Conservation (phyloP, 2,888 invertebrate genomes). For the Alentia gelatinosa region DNA sequence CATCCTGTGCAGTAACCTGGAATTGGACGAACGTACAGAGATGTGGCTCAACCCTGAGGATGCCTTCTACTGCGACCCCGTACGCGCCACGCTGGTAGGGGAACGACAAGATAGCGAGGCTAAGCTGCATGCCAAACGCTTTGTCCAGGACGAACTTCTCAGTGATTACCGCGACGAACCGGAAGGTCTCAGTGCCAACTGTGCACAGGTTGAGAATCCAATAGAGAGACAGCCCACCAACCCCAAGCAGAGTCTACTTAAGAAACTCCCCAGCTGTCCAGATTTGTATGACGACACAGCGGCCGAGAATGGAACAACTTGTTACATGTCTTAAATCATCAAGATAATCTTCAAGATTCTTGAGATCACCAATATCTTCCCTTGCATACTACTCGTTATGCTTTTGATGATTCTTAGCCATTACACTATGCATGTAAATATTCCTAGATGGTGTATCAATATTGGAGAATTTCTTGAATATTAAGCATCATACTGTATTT, state of each 20-base stretch:
- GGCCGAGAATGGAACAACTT: conserved; percentile 59
- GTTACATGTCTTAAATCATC: conserved; percentile 62
- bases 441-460: too few relatives aligned
- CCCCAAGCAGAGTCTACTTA: neutral
- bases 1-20: conserved; percentile 60
- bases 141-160: neutral
- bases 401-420: too few relatives aligned
- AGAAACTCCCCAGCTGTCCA: conserved; percentile 59
- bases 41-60: conserved; percentile 65
- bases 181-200: neutral
- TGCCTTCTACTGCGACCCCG: conserved; percentile 66
- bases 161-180: neutral
- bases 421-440: too few relatives aligned
- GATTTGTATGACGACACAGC: conserved; percentile 65
- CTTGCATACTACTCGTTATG: too few relatives aligned
- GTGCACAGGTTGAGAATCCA: neutral
- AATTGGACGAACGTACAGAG: conserved; percentile 52
- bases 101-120: neutral
- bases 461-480: too few relatives aligned
- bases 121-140: neutral
- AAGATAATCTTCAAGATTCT: too few relatives aligned
- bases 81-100: conserved; percentile 57
- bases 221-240: neutral
- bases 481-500: too few relatives aligned
- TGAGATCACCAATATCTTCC: too few relatives aligned